These are phyloP conservation scores for Tortricodes alternella DNA, from an alignment of 2,888 invertebrate species.

Conservation along the genomic window DNA sequence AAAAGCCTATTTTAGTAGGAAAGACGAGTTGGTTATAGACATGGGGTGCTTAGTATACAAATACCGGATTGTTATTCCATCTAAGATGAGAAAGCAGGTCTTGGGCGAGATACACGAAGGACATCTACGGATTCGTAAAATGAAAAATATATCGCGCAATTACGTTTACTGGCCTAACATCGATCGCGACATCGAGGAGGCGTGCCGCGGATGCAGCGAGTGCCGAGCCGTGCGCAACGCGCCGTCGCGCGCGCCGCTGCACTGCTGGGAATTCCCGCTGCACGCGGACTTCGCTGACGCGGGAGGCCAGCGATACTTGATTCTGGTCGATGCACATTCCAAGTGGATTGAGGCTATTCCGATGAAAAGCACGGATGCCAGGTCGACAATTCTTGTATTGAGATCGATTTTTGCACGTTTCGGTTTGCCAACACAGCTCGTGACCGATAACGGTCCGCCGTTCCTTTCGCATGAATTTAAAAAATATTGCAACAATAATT, in stretches of 20 bases:
- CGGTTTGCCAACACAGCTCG: not conserved
- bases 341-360: slow-evolving; percentile 2
- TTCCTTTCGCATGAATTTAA: not conserved
- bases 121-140: slow-evolving; percentile 4
- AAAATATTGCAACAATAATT: not conserved
- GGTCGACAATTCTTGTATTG: not conserved
- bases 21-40: slow-evolving; percentile 25
- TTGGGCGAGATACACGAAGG: slow-evolving; percentile 7
- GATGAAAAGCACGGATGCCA: not conserved
- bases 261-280: not conserved
- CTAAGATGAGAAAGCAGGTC: not conserved
- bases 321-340: not conserved
- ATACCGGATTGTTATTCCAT: slow-evolving; percentile 30
- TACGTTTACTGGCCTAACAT: slow-evolving; percentile 9
- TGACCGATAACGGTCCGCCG: not conserved
- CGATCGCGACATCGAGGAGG: slow-evolving; percentile 1
- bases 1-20: slow-evolving; percentile 26
- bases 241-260: not conserved
- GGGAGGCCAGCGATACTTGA: not conserved
- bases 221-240: not conserved
- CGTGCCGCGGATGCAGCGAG: not conserved
- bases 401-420: not conserved
- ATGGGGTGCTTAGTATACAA: slow-evolving; percentile 31
- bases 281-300: not conserved
- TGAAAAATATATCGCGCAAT: slow-evolving; percentile 5